These are phyloP conservation scores for Iguana delicatissima DNA, from an alignment of 2,797 vertebrate species.

Conservation along the genomic window DNA sequence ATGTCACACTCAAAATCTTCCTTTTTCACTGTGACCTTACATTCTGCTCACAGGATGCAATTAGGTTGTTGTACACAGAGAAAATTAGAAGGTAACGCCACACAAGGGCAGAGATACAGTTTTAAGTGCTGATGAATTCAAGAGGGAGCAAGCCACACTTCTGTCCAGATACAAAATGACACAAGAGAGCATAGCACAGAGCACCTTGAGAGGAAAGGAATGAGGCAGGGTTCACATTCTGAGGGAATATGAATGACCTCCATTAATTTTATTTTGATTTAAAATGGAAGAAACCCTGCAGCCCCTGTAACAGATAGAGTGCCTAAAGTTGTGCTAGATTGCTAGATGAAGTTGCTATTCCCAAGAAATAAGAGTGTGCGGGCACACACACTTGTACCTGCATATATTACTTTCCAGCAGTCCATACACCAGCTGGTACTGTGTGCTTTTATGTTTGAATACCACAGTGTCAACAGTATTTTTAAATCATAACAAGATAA, in stretches of 20 bases:
- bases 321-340: background rate
- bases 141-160: constrained; percentile 44
- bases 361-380: background rate
- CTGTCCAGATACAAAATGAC: background rate
- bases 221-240: background rate
- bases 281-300: background rate
- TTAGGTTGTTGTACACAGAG: constrained; percentile 24
- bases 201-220: background rate
- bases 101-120: background rate
- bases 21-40: background rate
- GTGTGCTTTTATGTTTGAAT: background rate
- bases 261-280: constrained; percentile 24
- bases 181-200: background rate
- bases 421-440: background rate
- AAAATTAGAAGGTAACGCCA: constrained; percentile 1
- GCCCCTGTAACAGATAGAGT: background rate
- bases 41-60: background rate
- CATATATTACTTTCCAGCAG: background rate
- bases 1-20: rapidly evolving
- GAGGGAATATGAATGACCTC: background rate
- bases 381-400: too few relatives aligned
- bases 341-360: background rate
- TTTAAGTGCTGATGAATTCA: constrained; percentile 39
- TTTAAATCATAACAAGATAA: background rate
- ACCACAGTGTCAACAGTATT: background rate